Evolutionary conservation across 2,888 invertebrate species (phyloP).

Genomic region (Hirtodrosophila histrioides): DNA sequence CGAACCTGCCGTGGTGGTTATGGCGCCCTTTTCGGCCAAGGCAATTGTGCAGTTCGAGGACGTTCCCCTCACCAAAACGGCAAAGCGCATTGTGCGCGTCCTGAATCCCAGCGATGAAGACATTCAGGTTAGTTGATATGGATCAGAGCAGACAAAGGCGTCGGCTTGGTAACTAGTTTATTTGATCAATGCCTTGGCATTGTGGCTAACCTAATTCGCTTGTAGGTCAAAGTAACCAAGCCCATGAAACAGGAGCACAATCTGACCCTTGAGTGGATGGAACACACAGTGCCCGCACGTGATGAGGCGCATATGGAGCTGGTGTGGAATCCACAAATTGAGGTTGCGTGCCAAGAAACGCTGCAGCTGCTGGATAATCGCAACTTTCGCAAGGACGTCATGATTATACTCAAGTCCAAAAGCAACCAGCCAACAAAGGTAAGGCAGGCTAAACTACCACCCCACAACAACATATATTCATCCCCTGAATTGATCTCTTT

Average conservation of each 20-base stretch:
- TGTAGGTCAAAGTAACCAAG: slow-evolving; percentile 85
- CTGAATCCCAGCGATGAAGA: slow-evolving; percentile 86
- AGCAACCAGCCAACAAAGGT: slow-evolving; percentile 78
- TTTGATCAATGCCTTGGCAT: slow-evolving; percentile 59
- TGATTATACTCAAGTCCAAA: slow-evolving; percentile 87
- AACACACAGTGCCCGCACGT: slow-evolving; percentile 86
- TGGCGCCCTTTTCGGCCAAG: slow-evolving; percentile 88
- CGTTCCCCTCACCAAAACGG: slow-evolving; percentile 86
- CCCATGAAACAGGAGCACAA: slow-evolving; percentile 86
- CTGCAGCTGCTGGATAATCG: slow-evolving; percentile 87
- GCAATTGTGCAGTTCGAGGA: slow-evolving; percentile 89
- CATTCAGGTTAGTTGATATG: slow-evolving; percentile 83
- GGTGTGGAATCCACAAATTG: slow-evolving; percentile 87
- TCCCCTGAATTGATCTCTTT: slow-evolving; percentile 9
- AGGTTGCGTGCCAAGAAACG: slow-evolving; percentile 87
- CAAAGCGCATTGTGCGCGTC: slow-evolving; percentile 86
- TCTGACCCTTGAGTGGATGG: slow-evolving; percentile 86
- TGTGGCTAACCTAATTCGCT: slow-evolving; percentile 12
- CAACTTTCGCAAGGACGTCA: slow-evolving; percentile 88
- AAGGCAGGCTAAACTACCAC: slow-evolving; percentile 8
- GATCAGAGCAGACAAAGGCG: slow-evolving; percentile 25
- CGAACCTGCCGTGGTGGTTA: slow-evolving; percentile 84
- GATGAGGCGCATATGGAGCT: slow-evolving; percentile 86
- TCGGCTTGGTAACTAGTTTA: slow-evolving; percentile 54
- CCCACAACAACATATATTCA: slow-evolving; percentile 6